These are phyloP conservation scores for Enteromius mattozi DNA, from an alignment of 2,797 vertebrate genomes.

Conservation along the genomic window DNA sequence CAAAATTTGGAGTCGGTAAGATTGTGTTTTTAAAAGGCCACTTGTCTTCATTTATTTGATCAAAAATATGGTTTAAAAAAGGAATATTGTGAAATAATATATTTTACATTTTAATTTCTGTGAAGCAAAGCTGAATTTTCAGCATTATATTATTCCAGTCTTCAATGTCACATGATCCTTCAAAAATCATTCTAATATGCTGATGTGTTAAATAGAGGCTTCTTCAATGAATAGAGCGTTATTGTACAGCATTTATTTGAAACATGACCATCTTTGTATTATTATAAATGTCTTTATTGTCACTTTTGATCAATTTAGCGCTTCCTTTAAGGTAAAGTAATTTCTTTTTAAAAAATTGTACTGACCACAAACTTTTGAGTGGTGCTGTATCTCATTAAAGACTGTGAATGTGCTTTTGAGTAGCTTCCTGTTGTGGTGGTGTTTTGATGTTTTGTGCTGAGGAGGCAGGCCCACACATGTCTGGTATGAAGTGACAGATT, in stretches of 20 bases:
- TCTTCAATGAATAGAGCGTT: not conserved
- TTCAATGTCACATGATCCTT: not conserved
- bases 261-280: not conserved
- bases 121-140: not conserved
- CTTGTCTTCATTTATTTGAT: not conserved
- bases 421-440: slow-evolving; percentile 30
- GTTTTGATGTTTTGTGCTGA: slow-evolving; percentile 37
- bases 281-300: not conserved
- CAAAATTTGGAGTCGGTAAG: not conserved
- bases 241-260: not conserved
- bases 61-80: not conserved
- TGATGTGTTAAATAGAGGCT: not conserved
- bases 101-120: not conserved
- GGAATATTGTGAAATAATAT: not conserved
- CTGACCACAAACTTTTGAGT: not conserved
- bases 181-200: not conserved
- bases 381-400: not conserved
- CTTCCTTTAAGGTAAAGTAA: too few species aligned
- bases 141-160: not conserved
- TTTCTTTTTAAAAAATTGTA: not conserved
- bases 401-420: slow-evolving; percentile 22
- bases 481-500: slow-evolving; percentile 20
- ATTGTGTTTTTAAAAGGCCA: not conserved
- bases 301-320: not conserved
- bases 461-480: not conserved